phyloP scores from a whole-genome alignment of 2,797 vertebrate genomes.

The Gephyroberyx darwinii region DNA sequence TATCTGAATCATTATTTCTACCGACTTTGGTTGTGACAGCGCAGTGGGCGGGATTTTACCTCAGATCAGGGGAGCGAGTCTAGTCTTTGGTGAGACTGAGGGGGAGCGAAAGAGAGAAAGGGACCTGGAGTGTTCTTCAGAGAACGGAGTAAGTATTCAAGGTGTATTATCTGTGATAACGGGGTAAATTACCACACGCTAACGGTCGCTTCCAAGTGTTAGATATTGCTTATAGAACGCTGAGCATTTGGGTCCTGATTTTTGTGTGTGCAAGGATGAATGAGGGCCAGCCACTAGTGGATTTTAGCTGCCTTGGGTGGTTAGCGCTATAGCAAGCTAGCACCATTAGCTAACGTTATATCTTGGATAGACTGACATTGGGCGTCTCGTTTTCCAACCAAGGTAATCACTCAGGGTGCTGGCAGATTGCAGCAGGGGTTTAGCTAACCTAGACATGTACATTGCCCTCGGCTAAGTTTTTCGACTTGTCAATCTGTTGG shows the following conservation, averaged over 20 bases:
- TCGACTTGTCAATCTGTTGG: conserved; percentile 56
- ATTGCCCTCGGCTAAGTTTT: conserved; percentile 42
- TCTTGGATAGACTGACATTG: conserved; percentile 62
- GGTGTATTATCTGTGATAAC: conserved; percentile 17
- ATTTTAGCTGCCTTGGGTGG: conserved; percentile 56
- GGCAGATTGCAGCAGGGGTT: conserved; percentile 23
- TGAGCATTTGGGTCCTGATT: conserved; percentile 27
- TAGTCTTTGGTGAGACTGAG: conserved; percentile 79
- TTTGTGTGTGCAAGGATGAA: conserved; percentile 45
- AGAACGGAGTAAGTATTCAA: conserved; percentile 81
- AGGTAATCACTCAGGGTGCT: conserved; percentile 54
- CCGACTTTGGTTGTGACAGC: conserved; percentile 69
- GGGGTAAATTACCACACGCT: background rate
- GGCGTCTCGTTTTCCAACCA: conserved; percentile 58
- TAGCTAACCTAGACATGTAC: conserved; percentile 8
- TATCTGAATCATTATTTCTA: conserved; percentile 51
- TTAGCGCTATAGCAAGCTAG: conserved; percentile 72
- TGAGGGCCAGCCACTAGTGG: conserved; percentile 70
- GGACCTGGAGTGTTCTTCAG: conserved; percentile 73
- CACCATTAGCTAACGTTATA: conserved; percentile 65
- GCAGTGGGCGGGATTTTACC: conserved; percentile 79
- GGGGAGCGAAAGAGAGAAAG: conserved; percentile 78
- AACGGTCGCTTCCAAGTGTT: background rate
- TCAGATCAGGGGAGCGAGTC: conserved; percentile 80
- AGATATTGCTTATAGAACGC: conserved; percentile 21